A percentile compares a stretch with the other conserved stretches of the same genome.
phyloP scores from a whole-genome alignment of 2,888 invertebrate species.

The Cephus sareptanus region DNA sequence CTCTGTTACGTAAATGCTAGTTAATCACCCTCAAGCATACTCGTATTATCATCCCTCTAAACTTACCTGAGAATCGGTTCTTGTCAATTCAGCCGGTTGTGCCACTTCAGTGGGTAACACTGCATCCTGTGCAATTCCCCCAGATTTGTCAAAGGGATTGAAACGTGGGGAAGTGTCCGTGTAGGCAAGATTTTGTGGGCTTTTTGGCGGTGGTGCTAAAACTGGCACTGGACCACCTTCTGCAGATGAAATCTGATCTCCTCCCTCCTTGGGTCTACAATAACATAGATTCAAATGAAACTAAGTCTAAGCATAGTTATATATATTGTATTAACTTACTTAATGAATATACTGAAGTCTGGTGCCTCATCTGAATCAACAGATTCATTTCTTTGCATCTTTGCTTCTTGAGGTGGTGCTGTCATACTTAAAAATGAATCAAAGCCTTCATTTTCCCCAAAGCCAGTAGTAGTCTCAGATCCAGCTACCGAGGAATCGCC shows the following conservation, averaged over 20 bases:
- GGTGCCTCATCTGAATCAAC: slow-evolving; percentile 83
- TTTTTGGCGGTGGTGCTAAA: slow-evolving; percentile 80
- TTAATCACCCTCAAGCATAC: slow-evolving; percentile 22
- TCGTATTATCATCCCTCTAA: not conserved
- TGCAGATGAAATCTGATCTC: slow-evolving; percentile 46
- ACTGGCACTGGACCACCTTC: slow-evolving; percentile 74
- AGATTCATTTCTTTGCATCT: slow-evolving; percentile 73
- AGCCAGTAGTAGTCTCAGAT: slow-evolving; percentile 66
- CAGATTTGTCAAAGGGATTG: slow-evolving; percentile 82
- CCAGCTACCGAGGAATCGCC: slow-evolving; percentile 58
- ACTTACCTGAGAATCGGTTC: slow-evolving; percentile 59
- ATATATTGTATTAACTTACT: slow-evolving; percentile 65
- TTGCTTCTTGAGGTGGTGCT: slow-evolving; percentile 79
- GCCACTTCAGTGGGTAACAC: slow-evolving; percentile 52
- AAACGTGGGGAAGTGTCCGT: slow-evolving; percentile 75
- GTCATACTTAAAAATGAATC: slow-evolving; percentile 85
- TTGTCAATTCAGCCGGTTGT: slow-evolving; percentile 61
- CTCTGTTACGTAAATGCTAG: slow-evolving; percentile 44
- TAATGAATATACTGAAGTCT: slow-evolving; percentile 85
- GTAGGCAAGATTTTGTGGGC: slow-evolving; percentile 67
- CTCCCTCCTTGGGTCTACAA: slow-evolving; percentile 67
- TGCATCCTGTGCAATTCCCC: slow-evolving; percentile 63
- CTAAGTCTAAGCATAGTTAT: not conserved
- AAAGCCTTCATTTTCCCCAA: slow-evolving; percentile 77
- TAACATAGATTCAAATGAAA: not conserved